Evolutionary conservation across 2,797 vertebrate species (phyloP).

Genomic region (Nothura maculosa): DNA sequence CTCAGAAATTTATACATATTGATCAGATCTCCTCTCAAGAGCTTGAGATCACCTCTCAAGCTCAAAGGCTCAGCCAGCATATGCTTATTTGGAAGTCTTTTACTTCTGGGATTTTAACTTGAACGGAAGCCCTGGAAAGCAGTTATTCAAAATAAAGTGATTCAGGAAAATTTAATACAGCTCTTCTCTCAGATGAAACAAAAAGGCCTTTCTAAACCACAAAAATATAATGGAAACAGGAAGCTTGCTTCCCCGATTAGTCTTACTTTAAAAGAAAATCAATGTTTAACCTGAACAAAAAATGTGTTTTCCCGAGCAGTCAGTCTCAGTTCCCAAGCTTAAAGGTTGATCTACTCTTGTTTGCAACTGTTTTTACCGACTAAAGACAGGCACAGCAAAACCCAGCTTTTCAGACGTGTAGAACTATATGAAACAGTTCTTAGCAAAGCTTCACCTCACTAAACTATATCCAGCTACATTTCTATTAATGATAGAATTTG

Average conservation of each 20-base stretch:
- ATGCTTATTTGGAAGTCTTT: background rate
- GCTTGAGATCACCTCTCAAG: too few relatives aligned
- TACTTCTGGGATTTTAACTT: background rate
- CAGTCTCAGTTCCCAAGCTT: background rate
- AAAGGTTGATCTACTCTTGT: background rate
- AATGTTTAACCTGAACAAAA: background rate
- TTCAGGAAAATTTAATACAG: background rate
- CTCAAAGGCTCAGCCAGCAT: background rate
- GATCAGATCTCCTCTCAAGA: too few relatives aligned
- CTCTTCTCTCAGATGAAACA: background rate
- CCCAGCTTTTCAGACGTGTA: background rate
- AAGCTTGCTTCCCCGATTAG: background rate
- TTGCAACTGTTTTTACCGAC: background rate
- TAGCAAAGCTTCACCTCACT: background rate
- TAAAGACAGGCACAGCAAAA: background rate
- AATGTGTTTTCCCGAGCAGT: background rate
- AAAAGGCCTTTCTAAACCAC: background rate
- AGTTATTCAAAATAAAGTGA: background rate
- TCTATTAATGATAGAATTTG: background rate
- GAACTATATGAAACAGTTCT: background rate
- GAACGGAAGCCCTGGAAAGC: background rate
- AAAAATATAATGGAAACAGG: background rate
- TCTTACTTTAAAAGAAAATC: background rate
- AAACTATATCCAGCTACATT: accelerated
- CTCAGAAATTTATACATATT: too few relatives aligned